Conservation (phyloP, 2,888 invertebrate species). For the Steinernema scapterisci region DNA sequence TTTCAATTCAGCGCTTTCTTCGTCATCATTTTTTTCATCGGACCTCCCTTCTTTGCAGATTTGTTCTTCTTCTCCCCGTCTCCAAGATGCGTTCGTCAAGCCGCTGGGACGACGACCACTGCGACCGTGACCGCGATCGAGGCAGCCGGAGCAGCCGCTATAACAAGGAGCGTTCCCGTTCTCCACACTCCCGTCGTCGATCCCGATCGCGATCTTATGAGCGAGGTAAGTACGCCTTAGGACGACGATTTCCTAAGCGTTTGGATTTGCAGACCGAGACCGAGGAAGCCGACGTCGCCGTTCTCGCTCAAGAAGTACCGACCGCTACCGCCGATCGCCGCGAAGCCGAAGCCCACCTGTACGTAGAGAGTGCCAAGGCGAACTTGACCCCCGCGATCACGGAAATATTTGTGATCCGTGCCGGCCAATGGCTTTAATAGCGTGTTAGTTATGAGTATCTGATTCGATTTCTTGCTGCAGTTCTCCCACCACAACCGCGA, state of each 20-base stretch:
- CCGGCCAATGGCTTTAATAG: not conserved
- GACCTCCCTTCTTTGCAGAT: too few species aligned
- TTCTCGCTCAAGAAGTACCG: slow-evolving; percentile 31
- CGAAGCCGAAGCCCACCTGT: slow-evolving; percentile 29
- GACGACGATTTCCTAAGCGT: not conserved
- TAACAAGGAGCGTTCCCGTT: not conserved
- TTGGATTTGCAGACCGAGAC: slow-evolving; percentile 13
- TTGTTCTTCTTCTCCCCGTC: too few species aligned
- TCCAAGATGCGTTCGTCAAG: slow-evolving; percentile 1
- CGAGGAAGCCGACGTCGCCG: slow-evolving; percentile 29
- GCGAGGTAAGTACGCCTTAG: slow-evolving; percentile 2
- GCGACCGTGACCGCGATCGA: slow-evolving; percentile 4
- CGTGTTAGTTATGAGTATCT: slow-evolving; percentile 29
- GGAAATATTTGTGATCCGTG: too few species aligned
- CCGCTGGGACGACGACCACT: slow-evolving; percentile 19
- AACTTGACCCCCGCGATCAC: not conserved
- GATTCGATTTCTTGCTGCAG: slow-evolving; percentile 27
- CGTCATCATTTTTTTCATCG: too few species aligned
- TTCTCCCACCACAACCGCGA: not conserved
- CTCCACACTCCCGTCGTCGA: not conserved
- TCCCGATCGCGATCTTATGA: slow-evolving; percentile 11
- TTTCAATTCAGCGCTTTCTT: too few species aligned
- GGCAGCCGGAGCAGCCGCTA: not conserved
- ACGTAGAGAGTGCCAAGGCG: not conserved
- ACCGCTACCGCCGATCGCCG: slow-evolving; percentile 25